These are phyloP conservation scores for Otocyon megalotis DNA, from an alignment of 2,113 vertebrate species.

Conservation along the genomic window DNA sequence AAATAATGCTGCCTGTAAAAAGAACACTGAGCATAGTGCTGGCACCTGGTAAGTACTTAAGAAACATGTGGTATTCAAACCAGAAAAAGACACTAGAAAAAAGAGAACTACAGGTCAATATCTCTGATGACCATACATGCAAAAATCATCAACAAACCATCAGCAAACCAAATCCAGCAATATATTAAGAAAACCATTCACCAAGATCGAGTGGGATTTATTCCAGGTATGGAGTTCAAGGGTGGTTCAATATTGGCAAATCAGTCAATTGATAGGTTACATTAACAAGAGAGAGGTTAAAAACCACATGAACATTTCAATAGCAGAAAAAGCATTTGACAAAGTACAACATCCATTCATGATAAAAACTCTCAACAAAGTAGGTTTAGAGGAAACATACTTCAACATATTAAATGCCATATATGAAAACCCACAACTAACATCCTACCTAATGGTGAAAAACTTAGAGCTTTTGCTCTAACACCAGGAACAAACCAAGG, in stretches of 20 bases:
- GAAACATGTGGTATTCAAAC: background rate
- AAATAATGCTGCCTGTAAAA: background rate
- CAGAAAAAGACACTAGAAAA: background rate
- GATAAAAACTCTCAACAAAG: background rate
- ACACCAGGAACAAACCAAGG: background rate
- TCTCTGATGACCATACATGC: background rate
- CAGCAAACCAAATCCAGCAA: background rate
- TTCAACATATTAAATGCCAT: background rate
- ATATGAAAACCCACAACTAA: background rate
- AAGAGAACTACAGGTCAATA: background rate
- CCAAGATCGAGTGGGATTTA: background rate
- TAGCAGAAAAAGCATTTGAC: background rate
- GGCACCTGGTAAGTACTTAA: background rate
- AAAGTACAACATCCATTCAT: background rate
- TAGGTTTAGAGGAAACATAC: background rate
- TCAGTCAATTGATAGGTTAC: background rate
- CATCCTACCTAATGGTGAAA: background rate
- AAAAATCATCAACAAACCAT: background rate
- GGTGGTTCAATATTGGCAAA: background rate
- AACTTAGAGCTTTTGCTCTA: background rate
- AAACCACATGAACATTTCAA: background rate
- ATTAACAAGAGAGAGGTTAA: background rate
- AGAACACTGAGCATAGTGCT: background rate
- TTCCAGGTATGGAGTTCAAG: background rate
- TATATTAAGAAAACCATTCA: background rate